These are phyloP conservation scores for Nomada hirtipes DNA, from an alignment of 2,888 invertebrate genomes.

Conservation along the genomic window DNA sequence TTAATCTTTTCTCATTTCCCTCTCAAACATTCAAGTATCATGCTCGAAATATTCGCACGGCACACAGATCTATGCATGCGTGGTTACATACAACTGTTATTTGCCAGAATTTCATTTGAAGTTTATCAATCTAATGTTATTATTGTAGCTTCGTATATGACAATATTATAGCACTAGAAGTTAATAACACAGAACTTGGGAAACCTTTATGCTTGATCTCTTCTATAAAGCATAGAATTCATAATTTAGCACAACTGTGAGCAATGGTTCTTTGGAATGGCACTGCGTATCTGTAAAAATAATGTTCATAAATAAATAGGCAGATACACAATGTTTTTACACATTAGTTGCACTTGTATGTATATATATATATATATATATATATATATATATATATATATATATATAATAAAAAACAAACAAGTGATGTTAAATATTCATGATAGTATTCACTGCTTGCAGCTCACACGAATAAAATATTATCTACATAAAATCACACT, in stretches of 20 bases:
- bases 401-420: background rate
- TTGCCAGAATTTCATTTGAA: slow-evolving; percentile 59
- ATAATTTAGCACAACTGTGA: slow-evolving; percentile 77
- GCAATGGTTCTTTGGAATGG: slow-evolving; percentile 79
- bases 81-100: slow-evolving; percentile 35
- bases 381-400: no score
- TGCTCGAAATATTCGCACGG: slow-evolving; percentile 29
- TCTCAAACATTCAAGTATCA: slow-evolving; percentile 54
- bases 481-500: background rate
- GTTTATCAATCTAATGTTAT: slow-evolving; percentile 37
- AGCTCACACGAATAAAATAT: background rate
- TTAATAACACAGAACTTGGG: slow-evolving; percentile 55
- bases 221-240: slow-evolving; percentile 62
- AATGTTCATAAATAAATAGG: slow-evolving; percentile 25
- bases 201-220: slow-evolving; percentile 64
- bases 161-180: slow-evolving; percentile 48
- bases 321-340: background rate
- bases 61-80: slow-evolving; percentile 40
- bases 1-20: slow-evolving; percentile 30
- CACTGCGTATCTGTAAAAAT: slow-evolving; percentile 77
- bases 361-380: background rate
- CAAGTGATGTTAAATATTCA: background rate
- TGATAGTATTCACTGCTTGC: background rate
- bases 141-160: slow-evolving; percentile 30
- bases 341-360: slow-evolving; percentile 6